These are phyloP conservation scores for Drosophila lacertosa DNA, from an alignment of 1,140 invertebrate genomes.

Conservation along the genomic window DNA sequence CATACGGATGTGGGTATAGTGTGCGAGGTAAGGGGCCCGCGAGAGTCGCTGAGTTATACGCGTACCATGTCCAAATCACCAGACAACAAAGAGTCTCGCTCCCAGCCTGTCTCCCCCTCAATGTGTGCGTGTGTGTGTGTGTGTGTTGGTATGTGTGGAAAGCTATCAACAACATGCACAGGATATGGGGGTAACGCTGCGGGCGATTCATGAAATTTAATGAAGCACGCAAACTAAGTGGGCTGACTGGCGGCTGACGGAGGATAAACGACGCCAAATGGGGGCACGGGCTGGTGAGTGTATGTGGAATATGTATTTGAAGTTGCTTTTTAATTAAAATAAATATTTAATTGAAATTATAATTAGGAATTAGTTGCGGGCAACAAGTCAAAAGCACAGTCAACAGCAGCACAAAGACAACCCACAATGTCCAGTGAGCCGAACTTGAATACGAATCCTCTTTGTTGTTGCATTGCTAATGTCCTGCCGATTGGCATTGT, in stretches of 20 bases:
- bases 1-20: not conserved
- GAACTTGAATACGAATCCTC: no score
- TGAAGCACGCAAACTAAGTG: conserved; percentile 62
- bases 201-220: conserved; percentile 82
- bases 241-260: conserved; percentile 20
- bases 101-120: not conserved
- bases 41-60: conserved; percentile 42
- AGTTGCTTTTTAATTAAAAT: conserved; percentile 81
- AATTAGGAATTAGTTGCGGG: conserved; percentile 77
- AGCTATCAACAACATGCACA: conserved; percentile 75
- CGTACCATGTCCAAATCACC: conserved; percentile 32
- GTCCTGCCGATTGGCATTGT: conserved; percentile 9
- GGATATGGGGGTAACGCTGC: conserved; percentile 70
- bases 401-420: conserved; percentile 14
- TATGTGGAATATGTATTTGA: conserved; percentile 66
- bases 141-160: conserved; percentile 52
- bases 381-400: conserved; percentile 51
- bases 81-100: conserved; percentile 41
- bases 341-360: conserved; percentile 81
- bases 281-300: conserved; percentile 14
- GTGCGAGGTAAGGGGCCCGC: conserved; percentile 7
- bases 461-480: conserved; percentile 31
- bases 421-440: conserved; percentile 17
- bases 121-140: not conserved
- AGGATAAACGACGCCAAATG: not conserved